phyloP scores from a whole-genome alignment of 2,888 invertebrate species.

The Ennomos quercinarius region DNA sequence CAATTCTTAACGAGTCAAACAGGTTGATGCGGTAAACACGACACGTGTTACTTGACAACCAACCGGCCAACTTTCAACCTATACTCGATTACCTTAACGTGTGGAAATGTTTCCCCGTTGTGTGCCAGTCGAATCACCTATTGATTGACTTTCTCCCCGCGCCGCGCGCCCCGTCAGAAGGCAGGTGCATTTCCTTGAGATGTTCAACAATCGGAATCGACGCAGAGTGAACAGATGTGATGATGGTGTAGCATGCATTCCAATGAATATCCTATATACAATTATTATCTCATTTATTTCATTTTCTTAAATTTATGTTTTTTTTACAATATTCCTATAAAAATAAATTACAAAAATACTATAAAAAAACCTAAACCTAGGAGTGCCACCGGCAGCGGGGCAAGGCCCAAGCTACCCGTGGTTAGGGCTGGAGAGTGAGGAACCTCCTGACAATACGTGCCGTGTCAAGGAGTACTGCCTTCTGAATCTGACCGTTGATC shows the following conservation, averaged over 20 bases:
- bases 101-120: slow-evolving; percentile 51
- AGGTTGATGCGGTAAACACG: slow-evolving; percentile 47
- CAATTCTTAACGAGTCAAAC: slow-evolving; percentile 56
- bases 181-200: slow-evolving; percentile 62
- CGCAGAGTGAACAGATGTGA: slow-evolving; percentile 19
- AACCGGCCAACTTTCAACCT: slow-evolving; percentile 43
- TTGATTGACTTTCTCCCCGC: slow-evolving; percentile 67
- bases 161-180: slow-evolving; percentile 42
- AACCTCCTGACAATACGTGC: too few species aligned
- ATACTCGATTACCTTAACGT: slow-evolving; percentile 42
- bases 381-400: too few species aligned
- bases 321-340: too few species aligned
- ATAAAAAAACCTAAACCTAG: too few species aligned
- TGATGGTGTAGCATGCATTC: slow-evolving; percentile 25
- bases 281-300: slow-evolving; percentile 11
- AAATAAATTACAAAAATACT: too few species aligned
- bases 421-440: too few species aligned
- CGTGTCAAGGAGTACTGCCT: too few species aligned
- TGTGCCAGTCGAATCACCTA: slow-evolving; percentile 59
- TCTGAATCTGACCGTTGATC: too few species aligned
- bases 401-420: too few species aligned
- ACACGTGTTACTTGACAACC: slow-evolving; percentile 52
- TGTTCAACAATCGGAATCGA: slow-evolving; percentile 41
- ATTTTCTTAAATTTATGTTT: too few species aligned
- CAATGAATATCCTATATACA: not conserved